Evolutionary conservation across 2,113 vertebrate genomes (phyloP).

Genomic region (Ochotona curzoniae): DNA sequence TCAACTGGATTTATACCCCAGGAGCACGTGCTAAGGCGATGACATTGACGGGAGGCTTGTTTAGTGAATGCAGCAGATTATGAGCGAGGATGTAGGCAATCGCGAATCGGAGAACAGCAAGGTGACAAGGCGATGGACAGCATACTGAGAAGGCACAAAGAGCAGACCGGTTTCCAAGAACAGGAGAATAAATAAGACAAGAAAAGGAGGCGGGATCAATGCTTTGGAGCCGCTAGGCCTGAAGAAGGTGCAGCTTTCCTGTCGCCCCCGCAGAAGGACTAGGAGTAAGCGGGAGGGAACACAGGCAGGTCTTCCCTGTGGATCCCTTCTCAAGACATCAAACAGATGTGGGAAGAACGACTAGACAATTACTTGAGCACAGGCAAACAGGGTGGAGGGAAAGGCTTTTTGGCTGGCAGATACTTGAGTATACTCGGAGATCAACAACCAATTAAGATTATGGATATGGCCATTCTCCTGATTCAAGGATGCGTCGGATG

Average conservation of each 20-base stretch:
- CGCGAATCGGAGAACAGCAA: background rate
- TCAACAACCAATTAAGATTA: background rate
- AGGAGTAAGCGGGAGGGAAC: background rate
- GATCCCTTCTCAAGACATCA: background rate
- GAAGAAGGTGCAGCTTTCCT: background rate
- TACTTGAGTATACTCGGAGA: background rate
- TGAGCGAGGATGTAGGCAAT: background rate
- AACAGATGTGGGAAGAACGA: background rate
- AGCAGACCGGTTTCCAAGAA: background rate
- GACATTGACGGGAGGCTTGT: background rate
- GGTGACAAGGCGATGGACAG: background rate
- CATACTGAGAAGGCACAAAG: background rate
- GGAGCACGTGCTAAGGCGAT: background rate
- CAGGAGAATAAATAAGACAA: background rate
- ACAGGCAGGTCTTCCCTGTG: background rate
- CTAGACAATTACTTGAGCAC: background rate
- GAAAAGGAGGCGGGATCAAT: background rate
- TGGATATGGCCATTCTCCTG: background rate
- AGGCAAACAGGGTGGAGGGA: background rate
- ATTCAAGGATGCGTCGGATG: background rate
- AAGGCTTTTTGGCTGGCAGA: background rate
- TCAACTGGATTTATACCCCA: background rate
- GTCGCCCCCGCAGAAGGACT: background rate
- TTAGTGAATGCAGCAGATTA: constrained; percentile 10
- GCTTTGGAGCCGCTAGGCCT: background rate